Evolutionary conservation across 2,113 vertebrate genomes (phyloP).

Genomic region (Clarias macrocephalus): DNA sequence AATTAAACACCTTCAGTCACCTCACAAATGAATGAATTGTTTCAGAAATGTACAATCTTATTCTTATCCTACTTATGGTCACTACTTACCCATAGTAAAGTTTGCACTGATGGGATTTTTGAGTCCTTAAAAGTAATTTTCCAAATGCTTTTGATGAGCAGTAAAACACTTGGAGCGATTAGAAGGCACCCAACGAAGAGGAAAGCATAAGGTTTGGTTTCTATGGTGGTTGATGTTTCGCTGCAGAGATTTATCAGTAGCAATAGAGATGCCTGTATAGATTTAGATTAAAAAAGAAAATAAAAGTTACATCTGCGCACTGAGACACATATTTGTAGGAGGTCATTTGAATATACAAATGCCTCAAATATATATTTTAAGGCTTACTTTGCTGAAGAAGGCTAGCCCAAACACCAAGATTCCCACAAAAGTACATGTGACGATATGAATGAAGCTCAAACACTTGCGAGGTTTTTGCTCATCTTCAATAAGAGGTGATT

Average conservation of each 20-base stretch:
- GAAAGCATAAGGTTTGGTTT: constrained; percentile 37
- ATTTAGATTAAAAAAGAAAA: no score
- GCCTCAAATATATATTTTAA: not conserved
- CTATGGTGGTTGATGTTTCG: constrained; percentile 11
- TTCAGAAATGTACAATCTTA: no score
- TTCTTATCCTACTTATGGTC: not conserved
- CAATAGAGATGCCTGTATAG: constrained; percentile 49
- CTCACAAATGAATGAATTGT: no score
- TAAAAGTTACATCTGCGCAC: not conserved
- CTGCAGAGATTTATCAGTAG: constrained; percentile 49
- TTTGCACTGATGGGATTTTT: constrained; percentile 39
- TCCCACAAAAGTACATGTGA: constrained; percentile 21
- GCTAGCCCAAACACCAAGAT: constrained; percentile 46
- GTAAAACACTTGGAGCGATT: constrained; percentile 49
- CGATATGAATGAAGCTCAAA: constrained; percentile 5
- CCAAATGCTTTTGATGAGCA: constrained; percentile 52
- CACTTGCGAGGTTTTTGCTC: constrained; percentile 41
- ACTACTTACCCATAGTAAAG: constrained; percentile 52
- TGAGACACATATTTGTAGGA: not conserved
- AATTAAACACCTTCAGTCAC: no score
- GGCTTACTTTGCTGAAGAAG: constrained; percentile 53
- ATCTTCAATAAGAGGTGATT: constrained; percentile 41
- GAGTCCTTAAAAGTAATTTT: constrained; percentile 58
- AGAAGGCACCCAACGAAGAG: constrained; percentile 49
- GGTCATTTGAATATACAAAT: not conserved